Percentiles rank a stretch among this genome's conserved stretches.
phyloP scores from a whole-genome alignment of 2,888 invertebrate genomes.

The Lepidocyrtoides sp. region DNA sequence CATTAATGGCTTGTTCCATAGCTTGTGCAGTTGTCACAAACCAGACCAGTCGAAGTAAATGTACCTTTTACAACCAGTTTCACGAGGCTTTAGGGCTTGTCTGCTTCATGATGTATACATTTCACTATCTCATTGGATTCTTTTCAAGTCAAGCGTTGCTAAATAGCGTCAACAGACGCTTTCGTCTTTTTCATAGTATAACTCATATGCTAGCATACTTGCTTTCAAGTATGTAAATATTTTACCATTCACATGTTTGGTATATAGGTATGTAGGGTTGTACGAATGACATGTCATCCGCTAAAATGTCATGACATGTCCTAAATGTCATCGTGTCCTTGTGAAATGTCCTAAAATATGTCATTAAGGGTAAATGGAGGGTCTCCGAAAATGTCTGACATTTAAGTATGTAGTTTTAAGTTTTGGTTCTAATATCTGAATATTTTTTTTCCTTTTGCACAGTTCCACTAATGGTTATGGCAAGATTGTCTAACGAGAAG shows the following conservation, averaged over 20 bases:
- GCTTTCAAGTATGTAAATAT: neutral
- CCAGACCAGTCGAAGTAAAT: neutral
- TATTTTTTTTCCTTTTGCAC: neutral
- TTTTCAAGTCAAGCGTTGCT: neutral
- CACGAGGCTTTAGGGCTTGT: neutral
- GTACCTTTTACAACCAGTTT: neutral
- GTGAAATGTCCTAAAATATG: too few species aligned
- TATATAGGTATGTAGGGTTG: too few species aligned
- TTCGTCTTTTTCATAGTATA: neutral
- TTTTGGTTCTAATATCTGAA: neutral
- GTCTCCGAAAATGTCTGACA: too few species aligned
- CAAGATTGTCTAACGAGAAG: neutral
- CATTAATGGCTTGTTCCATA: neutral
- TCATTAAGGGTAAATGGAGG: too few species aligned
- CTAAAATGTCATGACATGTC: too few species aligned
- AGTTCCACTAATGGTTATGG: slow-evolving; percentile 12
- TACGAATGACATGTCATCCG: too few species aligned
- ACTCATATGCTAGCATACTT: neutral
- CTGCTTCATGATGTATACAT: neutral
- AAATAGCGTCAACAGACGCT: neutral
- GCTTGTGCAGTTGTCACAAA: neutral
- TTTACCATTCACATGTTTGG: too few species aligned
- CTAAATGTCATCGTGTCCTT: too few species aligned
- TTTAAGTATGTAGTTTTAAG: neutral
- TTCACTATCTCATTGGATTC: neutral